A percentile compares a stretch with the other conserved stretches of the same genome.
Evolutionary conservation across 2,113 vertebrate genomes (phyloP).

Genomic region (Tenrec ecaudatus): DNA sequence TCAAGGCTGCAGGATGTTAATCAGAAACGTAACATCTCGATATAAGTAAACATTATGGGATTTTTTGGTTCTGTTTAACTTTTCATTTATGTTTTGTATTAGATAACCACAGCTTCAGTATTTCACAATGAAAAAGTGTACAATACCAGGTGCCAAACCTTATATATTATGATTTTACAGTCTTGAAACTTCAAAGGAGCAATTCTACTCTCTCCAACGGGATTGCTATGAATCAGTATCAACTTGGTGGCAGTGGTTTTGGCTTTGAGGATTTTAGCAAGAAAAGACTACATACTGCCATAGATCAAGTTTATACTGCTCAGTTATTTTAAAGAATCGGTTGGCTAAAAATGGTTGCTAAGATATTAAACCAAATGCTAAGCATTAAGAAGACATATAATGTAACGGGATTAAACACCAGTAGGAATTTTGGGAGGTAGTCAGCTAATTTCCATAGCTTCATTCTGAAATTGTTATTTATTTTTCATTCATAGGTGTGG

Average conservation of each 20-base stretch:
- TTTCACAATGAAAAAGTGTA: conserved; percentile 5
- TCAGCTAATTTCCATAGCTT: neutral
- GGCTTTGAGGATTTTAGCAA: neutral
- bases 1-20: no score
- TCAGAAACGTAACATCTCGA: neutral
- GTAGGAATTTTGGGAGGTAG: neutral
- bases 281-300: neutral
- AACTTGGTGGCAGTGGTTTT: no score
- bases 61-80: neutral
- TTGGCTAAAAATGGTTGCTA: conserved; percentile 11
- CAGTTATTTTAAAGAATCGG: neutral
- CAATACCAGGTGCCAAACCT: neutral
- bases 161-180: neutral
- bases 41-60: neutral
- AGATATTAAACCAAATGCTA: neutral
- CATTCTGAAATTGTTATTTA: neutral
- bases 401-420: conserved; percentile 2
- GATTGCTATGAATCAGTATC: no score
- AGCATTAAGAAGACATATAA: neutral
- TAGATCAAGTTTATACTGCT: neutral
- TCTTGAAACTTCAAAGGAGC: no score
- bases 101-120: neutral
- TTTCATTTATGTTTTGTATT: neutral
- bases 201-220: no score
- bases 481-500: neutral